Conservation (phyloP, 2,113 vertebrate species). For the Mohoua ochrocephala region DNA sequence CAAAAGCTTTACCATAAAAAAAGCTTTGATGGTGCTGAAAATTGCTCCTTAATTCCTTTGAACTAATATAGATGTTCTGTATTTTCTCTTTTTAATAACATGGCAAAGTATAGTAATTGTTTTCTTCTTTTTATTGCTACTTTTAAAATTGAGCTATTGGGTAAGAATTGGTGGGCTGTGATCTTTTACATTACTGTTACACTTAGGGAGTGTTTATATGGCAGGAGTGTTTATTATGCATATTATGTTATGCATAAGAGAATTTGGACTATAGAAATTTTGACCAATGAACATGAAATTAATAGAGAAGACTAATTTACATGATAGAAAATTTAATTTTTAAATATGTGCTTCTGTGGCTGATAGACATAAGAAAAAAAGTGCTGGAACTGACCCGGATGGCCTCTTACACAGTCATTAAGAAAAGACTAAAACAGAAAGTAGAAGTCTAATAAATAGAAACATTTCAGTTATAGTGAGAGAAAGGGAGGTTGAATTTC, state of each 20-base stretch:
- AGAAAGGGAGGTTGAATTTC: background rate
- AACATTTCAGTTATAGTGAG: background rate
- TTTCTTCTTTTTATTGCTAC: background rate
- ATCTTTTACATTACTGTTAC: background rate
- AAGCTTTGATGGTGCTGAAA: background rate
- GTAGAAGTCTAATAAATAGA: background rate
- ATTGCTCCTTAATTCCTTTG: background rate
- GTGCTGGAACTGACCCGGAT: background rate
- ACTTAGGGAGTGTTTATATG: background rate
- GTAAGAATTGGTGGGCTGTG: background rate
- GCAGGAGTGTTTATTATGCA: background rate
- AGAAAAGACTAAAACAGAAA: background rate
- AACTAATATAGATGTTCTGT: background rate
- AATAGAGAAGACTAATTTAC: background rate
- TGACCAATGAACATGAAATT: background rate
- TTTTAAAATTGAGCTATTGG: background rate
- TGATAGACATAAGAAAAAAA: background rate
- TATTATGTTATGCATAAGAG: background rate
- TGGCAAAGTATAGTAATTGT: background rate
- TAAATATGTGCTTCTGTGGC: background rate
- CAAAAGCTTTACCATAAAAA: background rate
- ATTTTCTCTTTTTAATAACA: background rate
- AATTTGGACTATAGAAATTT: background rate
- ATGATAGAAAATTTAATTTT: background rate
- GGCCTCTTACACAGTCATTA: background rate